Base-by-base conservation (phyloP, 2,113 vertebrate genomes). In the Herpetotheres cachinnans region DNA sequence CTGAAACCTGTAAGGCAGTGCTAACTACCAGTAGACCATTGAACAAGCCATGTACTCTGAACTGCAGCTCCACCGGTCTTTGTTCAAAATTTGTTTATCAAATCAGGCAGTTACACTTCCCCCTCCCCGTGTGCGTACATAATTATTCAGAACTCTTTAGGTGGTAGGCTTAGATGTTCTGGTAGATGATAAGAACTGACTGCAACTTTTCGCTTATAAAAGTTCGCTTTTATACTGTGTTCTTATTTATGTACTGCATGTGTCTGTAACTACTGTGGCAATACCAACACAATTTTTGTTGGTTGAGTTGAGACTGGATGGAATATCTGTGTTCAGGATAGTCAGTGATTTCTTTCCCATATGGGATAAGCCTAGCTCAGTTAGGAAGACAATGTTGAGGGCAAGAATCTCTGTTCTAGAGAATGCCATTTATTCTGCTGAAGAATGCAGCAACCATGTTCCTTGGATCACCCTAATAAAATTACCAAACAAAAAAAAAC, bases 31-130 rank as follows among this genome's bases (percentile, higher is more conserved):
- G 17, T 9, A 91, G 86, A 69, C 62, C 78, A 91, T n/a, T 93
- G 83, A 94, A 89, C 36, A 92, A 92, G 58, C 70, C 13, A 27
- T 2, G 0, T 82, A 54, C 58, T 72, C 61, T 87, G 58, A 89
- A 78, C 66, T 93, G 70, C 46, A 72, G 29, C 44, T 95, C 42
- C 32, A n/a, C 58, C 5, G 3, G 47, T 56, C 52, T 73, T 63
- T 80, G 44, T 91, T 91, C 46, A 89, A 76, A 93, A 92, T 93
- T 89, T 95, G 50, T 90, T 86, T 96, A 82, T 76, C 58, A 82
- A 95, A 96, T 95, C 61, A 85, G 50, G 50, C 65, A 86, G 85
- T 66, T 90, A 25, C 32, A 12, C 40, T 44, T 38, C 44, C 3
- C 10, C 9, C 40, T 42, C 36, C 3, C 19, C 42, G 2, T 59